Evolutionary conservation across 2,113 vertebrate genomes (phyloP), one percentile per base, ranked within the genome.

Genomic region (Aspidoscelis tigris): DNA sequence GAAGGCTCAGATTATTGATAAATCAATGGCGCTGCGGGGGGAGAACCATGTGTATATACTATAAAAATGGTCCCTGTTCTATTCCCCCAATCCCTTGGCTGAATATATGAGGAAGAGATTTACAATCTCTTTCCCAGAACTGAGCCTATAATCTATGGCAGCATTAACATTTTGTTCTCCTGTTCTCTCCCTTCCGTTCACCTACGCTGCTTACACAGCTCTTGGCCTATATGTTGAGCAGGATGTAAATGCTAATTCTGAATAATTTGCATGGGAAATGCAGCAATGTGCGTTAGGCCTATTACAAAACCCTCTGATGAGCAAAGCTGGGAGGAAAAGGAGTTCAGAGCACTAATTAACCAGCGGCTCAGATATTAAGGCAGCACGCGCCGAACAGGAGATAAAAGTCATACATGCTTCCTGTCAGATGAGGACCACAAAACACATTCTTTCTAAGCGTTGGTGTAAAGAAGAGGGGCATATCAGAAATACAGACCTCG

Each of bases 191-290:
- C 66, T 53, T 70, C 26, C 80, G 61, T 66, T 70, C 64, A 64
- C 44, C 0, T 0, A 1, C 58, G 2, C 1, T 64, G 20, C 26
- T 10, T 76, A 78, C 73, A 43, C 39, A 85, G 80, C 72, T 84
- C 50, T 83, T 50, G 83, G 73, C 64, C 80, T 66, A 0, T 7
- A 26, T 4, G 65, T 64, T 76, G 79, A 16, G 78, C 1, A 10
- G 53, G 6, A 75, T 73, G 73, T 1, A 26, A 84, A 90, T 50
- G n/a, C 50, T 26, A 72, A 64, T 70, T 50, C 55, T 68, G 55
- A 76, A 78, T 72, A 61, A 86, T 53, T 26, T 82, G 75, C 66
- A 65, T 33, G 6, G 66, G 47, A 50, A 78, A 76, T 50, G 39
- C 12, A 61, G 22, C 24, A 11, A 43, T 33, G 33, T 18, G 21